phyloP scores from a whole-genome alignment of 2,113 vertebrate genomes.

The Salminus brasiliensis region DNA sequence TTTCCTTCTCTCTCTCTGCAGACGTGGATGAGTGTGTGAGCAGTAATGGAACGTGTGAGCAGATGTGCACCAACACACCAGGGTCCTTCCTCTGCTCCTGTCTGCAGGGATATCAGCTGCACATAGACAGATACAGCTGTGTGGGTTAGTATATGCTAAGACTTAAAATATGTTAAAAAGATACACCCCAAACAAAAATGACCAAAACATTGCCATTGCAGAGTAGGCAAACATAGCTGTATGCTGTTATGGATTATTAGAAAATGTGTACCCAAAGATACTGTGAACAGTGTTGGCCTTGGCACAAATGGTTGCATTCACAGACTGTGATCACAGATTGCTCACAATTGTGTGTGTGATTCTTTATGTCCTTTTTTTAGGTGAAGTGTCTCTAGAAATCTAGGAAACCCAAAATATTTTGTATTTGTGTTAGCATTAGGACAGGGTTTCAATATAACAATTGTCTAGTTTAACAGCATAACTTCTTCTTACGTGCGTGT shows the following conservation, averaged over 20 bases:
- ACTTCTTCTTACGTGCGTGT: background rate
- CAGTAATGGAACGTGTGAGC: conserved; percentile 67
- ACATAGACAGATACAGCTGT: conserved; percentile 75
- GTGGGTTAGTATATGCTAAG: conserved; percentile 69
- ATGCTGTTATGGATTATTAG: background rate
- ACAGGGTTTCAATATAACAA: too few species aligned
- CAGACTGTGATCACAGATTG: too few species aligned
- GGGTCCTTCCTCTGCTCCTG: conserved; percentile 78
- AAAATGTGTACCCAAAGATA: background rate
- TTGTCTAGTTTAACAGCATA: too few species aligned
- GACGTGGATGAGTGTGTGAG: conserved; percentile 75
- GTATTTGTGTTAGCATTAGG: too few species aligned
- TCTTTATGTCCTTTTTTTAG: too few species aligned
- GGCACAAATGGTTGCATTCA: too few species aligned
- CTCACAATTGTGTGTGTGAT: too few species aligned
- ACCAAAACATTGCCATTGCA: background rate
- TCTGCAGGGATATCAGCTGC: conserved; percentile 75
- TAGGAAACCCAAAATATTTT: too few species aligned
- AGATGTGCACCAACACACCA: conserved; percentile 73
- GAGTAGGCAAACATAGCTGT: background rate
- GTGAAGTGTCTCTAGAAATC: too few species aligned
- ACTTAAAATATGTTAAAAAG: background rate
- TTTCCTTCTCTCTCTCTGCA: conserved; percentile 45
- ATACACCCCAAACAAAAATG: background rate
- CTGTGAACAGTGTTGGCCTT: too few species aligned